Percentiles rank a stretch among this genome's conserved stretches.
Conservation (phyloP, 2,888 invertebrate genomes). For the Lithophane ornitopus region DNA sequence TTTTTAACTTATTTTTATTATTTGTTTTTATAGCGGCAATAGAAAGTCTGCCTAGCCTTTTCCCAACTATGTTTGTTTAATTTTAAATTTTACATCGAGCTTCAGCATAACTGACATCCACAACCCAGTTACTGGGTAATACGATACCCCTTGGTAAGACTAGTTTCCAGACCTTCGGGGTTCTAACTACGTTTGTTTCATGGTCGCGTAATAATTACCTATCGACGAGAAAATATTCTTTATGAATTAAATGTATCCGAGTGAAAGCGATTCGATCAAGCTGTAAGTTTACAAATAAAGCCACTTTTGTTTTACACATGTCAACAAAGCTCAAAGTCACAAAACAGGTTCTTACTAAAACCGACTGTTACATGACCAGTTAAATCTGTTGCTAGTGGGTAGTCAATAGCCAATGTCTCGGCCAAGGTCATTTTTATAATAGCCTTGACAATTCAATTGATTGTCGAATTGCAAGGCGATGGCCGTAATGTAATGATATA, state of each 20-base stretch:
- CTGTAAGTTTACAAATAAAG: neutral
- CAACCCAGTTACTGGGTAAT: too few relatives aligned
- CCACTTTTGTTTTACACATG: too few relatives aligned
- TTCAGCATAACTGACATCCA: too few relatives aligned
- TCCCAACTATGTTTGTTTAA: too few relatives aligned
- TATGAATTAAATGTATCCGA: neutral
- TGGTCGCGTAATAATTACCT: too few relatives aligned
- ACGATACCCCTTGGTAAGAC: too few relatives aligned
- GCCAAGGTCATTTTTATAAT: constrained; percentile 35
- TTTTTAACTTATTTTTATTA: too few relatives aligned
- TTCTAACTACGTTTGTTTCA: too few relatives aligned
- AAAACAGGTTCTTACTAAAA: constrained; percentile 14
- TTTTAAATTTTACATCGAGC: too few relatives aligned
- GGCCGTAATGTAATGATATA: constrained; percentile 2
- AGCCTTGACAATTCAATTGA: constrained; percentile 42
- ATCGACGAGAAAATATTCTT: neutral
- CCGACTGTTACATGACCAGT: neutral
- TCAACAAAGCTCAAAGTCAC: neutral
- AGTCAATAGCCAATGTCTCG: constrained; percentile 47
- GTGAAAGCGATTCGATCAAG: neutral
- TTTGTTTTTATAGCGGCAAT: too few relatives aligned
- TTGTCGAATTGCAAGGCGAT: constrained; percentile 46
- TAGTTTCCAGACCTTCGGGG: too few relatives aligned
- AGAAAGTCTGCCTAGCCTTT: too few relatives aligned
- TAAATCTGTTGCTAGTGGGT: constrained; percentile 35